Conservation (phyloP, 2,888 invertebrate genomes). For the Phlogophora meticulosa region DNA sequence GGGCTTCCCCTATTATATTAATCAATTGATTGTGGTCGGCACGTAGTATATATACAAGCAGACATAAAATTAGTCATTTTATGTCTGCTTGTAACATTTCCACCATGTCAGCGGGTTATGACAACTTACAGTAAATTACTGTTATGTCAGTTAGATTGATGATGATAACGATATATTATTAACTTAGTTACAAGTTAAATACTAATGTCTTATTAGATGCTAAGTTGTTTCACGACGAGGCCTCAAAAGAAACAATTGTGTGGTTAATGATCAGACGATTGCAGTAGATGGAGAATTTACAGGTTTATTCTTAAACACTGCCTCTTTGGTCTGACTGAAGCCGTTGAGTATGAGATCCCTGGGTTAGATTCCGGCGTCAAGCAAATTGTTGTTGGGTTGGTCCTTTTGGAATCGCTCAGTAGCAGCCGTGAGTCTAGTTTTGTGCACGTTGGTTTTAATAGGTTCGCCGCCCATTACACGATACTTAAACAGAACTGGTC, state of each 20-base stretch:
- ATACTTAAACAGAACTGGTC: no score
- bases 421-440: no score
- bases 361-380: no score
- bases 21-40: constrained; percentile 39
- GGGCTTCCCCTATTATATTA: constrained; percentile 25
- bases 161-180: not conserved
- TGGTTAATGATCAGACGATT: constrained; percentile 4
- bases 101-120: constrained; percentile 22
- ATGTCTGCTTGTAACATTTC: constrained; percentile 28
- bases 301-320: no score
- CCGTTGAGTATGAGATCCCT: no score
- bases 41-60: no score
- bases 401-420: no score
- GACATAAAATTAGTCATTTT: constrained; percentile 33
- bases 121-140: constrained; percentile 23
- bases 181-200: constrained; percentile 3
- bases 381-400: no score
- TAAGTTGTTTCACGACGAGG: constrained; percentile 1
- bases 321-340: no score
- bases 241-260: constrained; percentile 5
- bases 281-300: not conserved
- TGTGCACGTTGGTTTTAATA: no score
- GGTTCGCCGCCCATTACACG: no score
- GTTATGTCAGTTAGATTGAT: constrained; percentile 18
- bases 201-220: constrained; percentile 4